These are phyloP conservation scores for Neomorphus geoffroyi DNA, from an alignment of 2,797 vertebrate species.

Conservation along the genomic window DNA sequence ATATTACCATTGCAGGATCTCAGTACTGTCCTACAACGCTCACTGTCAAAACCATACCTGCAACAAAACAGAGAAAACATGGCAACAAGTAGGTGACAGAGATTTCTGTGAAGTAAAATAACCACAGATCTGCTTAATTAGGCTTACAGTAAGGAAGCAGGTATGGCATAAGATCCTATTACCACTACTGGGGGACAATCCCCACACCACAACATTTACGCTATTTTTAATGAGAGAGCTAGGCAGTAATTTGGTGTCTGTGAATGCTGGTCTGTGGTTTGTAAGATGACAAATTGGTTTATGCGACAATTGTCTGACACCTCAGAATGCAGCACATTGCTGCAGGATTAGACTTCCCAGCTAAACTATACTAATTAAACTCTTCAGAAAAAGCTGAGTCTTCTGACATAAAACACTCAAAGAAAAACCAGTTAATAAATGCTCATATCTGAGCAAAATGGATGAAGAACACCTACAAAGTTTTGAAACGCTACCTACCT, in stretches of 20 bases:
- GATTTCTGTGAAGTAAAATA: neutral
- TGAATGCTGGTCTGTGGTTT: neutral
- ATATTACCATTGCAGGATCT: conserved; percentile 86
- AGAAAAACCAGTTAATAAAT: neutral
- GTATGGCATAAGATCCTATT: neutral
- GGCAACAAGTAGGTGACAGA: neutral
- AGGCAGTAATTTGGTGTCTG: neutral
- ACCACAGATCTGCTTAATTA: neutral
- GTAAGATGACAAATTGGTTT: neutral
- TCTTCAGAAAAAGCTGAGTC: neutral
- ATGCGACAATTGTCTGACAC: neutral
- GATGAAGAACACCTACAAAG: neutral
- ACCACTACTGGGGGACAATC: neutral
- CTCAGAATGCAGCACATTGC: neutral
- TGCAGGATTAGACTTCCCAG: neutral
- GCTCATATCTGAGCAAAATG: neutral
- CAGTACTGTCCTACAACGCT: conserved; percentile 83
- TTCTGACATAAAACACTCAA: neutral
- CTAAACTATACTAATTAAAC: neutral
- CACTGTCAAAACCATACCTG: conserved; percentile 92
- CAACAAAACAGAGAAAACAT: neutral
- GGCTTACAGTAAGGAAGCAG: neutral
- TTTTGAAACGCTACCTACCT: neutral
- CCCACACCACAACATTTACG: neutral
- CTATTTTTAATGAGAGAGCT: neutral